Conservation (phyloP, 2,113 vertebrate genomes). For the Pygoscelis antarcticus region DNA sequence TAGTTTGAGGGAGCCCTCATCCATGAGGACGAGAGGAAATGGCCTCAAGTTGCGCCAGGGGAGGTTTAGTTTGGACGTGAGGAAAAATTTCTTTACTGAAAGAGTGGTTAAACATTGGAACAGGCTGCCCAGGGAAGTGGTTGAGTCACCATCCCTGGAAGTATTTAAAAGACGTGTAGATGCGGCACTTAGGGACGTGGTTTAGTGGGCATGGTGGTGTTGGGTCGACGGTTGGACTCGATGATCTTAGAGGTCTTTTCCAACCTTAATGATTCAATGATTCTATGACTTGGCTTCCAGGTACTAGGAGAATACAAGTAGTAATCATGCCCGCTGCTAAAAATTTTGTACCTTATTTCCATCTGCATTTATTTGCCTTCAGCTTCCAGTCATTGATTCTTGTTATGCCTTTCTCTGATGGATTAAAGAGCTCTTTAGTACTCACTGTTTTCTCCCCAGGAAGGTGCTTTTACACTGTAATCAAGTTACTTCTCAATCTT, state of each 20-base stretch:
- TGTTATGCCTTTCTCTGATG: slow-evolving; percentile 11
- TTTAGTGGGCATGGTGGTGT: too few relatives aligned
- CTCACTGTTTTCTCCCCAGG: slow-evolving; percentile 50
- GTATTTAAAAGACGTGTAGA: too few relatives aligned
- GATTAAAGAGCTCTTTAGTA: slow-evolving; percentile 51
- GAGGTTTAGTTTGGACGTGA: too few relatives aligned
- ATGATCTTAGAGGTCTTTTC: too few relatives aligned
- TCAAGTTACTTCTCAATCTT: slow-evolving; percentile 1
- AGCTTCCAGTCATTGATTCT: slow-evolving; percentile 42
- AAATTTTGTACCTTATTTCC: slow-evolving; percentile 26
- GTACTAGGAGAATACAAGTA: not conserved
- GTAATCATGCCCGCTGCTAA: slow-evolving; percentile 41
- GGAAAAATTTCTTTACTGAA: too few relatives aligned
- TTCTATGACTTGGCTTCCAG: not conserved
- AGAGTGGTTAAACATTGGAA: too few relatives aligned
- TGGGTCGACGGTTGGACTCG: too few relatives aligned
- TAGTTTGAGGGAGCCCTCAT: not conserved
- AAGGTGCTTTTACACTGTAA: slow-evolving; percentile 51
- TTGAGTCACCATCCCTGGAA: too few relatives aligned
- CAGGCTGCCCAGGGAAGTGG: too few relatives aligned
- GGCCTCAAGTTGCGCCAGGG: too few relatives aligned
- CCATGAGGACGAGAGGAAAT: not conserved
- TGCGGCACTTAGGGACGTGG: too few relatives aligned
- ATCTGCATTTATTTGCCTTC: slow-evolving; percentile 52
- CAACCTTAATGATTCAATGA: too few relatives aligned